Percentiles rank a stretch among this genome's conserved stretches.
Conservation (phyloP, 2,888 invertebrate species). For the Seladonia tumulorum region DNA sequence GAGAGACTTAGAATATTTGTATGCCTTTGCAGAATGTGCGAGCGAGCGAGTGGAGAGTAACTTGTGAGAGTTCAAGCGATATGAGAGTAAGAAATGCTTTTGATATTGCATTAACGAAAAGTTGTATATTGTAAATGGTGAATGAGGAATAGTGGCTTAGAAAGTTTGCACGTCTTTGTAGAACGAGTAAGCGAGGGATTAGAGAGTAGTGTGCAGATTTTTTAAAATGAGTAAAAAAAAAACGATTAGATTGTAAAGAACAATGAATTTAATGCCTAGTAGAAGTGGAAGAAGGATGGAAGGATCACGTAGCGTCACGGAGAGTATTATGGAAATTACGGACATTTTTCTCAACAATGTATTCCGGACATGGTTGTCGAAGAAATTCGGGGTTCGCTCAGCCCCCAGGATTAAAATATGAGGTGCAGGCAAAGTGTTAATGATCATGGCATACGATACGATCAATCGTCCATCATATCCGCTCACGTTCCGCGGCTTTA, state of each 20-base stretch:
- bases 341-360: neutral
- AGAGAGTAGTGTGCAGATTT: neutral
- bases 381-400: neutral
- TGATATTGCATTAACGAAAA: no score
- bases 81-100: no score
- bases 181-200: neutral
- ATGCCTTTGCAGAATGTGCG: no score
- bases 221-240: no score
- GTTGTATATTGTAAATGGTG: no score
- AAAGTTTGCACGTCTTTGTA: no score
- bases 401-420: neutral
- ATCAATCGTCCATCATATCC: conserved; percentile 52
- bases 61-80: no score
- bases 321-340: neutral
- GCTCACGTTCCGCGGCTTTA: conserved; percentile 29
- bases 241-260: neutral
- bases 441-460: conserved; percentile 36
- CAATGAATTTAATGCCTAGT: no score
- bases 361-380: neutral
- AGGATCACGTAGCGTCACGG: neutral
- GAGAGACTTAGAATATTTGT: no score
- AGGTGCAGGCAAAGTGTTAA: conserved; percentile 16
- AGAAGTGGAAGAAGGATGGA: neutral
- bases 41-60: no score
- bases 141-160: no score